Conservation (phyloP, 1,140 invertebrate genomes). For the Sitobion miscanthi region DNA sequence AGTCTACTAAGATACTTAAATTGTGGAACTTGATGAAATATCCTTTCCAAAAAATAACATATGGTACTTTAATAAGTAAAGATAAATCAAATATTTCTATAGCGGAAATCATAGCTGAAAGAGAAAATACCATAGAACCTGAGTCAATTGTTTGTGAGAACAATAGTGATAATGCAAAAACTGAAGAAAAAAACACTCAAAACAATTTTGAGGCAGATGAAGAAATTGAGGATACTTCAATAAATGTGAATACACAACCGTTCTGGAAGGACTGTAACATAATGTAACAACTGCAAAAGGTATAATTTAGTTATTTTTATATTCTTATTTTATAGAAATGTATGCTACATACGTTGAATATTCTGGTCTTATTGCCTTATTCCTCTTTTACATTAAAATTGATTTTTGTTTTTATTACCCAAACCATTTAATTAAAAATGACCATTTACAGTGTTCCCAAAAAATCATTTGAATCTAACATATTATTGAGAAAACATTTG, state of each 20-base stretch:
- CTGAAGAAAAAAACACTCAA: background rate
- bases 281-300: background rate
- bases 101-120: background rate
- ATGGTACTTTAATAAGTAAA: background rate
- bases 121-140: background rate
- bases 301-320: slow-evolving; percentile 6
- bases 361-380: background rate
- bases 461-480: background rate
- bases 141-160: background rate
- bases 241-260: background rate
- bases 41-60: slow-evolving; percentile 40
- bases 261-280: background rate
- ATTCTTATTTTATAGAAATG: slow-evolving; percentile 31
- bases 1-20: slow-evolving; percentile 18
- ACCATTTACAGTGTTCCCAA: background rate
- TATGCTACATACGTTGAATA: background rate
- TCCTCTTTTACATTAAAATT: background rate
- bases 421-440: background rate
- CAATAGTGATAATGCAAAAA: background rate
- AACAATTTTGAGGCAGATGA: background rate
- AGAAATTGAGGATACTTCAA: background rate
- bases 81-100: slow-evolving; percentile 31
- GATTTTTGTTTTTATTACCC: background rate
- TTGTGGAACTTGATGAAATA: slow-evolving; percentile 45
- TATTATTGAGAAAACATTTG: background rate